Conservation (phyloP, 2,797 vertebrate genomes). For the Urophycis tenuis region DNA sequence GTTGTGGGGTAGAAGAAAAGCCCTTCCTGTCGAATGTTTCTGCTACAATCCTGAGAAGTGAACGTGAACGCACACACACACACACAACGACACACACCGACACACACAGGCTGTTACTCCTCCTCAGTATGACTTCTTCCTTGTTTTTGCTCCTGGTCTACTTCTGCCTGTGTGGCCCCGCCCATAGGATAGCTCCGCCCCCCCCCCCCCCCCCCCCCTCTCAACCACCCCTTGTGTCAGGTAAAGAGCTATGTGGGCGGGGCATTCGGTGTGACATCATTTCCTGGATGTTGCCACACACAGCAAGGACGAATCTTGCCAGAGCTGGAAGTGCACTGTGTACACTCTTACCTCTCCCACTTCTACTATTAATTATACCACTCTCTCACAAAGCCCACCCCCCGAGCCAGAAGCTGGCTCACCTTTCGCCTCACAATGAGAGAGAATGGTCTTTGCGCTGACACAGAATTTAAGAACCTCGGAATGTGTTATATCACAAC, state of each 20-base stretch:
- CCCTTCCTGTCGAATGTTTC: not conserved
- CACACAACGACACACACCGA: conserved; percentile 40
- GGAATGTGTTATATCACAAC: conserved; percentile 42
- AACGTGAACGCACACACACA: conserved; percentile 47
- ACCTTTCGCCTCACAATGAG: conserved; percentile 27
- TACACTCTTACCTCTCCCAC: not conserved
- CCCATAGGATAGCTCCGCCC: not conserved
- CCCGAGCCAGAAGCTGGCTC: conserved; percentile 28
- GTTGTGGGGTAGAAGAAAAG: not conserved
- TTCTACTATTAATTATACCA: not conserved
- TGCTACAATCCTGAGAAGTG: conserved; percentile 29
- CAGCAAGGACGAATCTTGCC: not conserved
- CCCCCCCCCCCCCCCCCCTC: too few relatives aligned
- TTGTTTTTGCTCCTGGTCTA: conserved; percentile 60
- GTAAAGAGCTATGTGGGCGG: conserved; percentile 61
- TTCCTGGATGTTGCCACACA: conserved; percentile 56
- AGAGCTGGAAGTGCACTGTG: not conserved
- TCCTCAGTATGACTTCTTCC: conserved; percentile 54
- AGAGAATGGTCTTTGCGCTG: conserved; percentile 19
- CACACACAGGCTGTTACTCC: not conserved
- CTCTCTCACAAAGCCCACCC: conserved; percentile 10
- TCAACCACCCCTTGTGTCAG: conserved; percentile 65
- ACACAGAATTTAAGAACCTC: conserved; percentile 14
- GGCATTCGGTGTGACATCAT: conserved; percentile 64
- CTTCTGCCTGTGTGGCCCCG: conserved; percentile 29